Conservation (phyloP, 92 coral and sea anemone genomes). For the Zoanthus sociatus region DNA sequence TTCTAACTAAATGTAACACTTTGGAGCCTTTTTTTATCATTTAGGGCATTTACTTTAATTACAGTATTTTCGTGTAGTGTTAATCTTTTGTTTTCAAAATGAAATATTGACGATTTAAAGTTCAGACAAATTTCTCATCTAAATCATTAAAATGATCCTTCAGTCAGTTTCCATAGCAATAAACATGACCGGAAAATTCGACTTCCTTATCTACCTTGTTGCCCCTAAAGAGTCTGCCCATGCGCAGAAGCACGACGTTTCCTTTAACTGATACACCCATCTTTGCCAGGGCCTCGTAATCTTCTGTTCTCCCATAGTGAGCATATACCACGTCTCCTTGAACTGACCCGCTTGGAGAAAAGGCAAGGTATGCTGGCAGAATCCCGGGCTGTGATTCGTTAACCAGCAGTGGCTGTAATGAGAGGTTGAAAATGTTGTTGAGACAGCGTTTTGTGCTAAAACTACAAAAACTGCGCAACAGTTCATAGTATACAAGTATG, state of each 20-base stretch:
- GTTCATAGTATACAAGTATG: no score
- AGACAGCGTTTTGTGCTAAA: no score
- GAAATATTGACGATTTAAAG: no score
- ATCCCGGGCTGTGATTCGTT: constrained; percentile 63
- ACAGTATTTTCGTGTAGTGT: no score
- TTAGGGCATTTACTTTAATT: no score
- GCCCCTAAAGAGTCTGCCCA: constrained; percentile 85
- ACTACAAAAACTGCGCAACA: no score
- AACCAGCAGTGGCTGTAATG: constrained; percentile 48
- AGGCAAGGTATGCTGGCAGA: constrained; percentile 79
- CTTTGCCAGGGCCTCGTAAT: constrained; percentile 67
- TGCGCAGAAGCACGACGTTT: constrained; percentile 75
- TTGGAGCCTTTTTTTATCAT: no score
- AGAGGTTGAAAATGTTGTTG: no score
- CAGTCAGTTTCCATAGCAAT: not conserved
- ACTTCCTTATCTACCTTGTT: constrained; percentile 69
- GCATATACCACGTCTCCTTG: constrained; percentile 86
- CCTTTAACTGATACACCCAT: constrained; percentile 69
- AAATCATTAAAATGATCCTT: not conserved
- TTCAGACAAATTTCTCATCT: no score
- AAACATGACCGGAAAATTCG: not conserved
- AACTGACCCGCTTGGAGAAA: constrained; percentile 77
- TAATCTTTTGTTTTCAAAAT: no score
- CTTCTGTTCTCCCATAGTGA: constrained; percentile 84
- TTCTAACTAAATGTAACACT: no score